phyloP scores from a whole-genome alignment of 2,888 invertebrate species.

The Spodoptera littoralis region DNA sequence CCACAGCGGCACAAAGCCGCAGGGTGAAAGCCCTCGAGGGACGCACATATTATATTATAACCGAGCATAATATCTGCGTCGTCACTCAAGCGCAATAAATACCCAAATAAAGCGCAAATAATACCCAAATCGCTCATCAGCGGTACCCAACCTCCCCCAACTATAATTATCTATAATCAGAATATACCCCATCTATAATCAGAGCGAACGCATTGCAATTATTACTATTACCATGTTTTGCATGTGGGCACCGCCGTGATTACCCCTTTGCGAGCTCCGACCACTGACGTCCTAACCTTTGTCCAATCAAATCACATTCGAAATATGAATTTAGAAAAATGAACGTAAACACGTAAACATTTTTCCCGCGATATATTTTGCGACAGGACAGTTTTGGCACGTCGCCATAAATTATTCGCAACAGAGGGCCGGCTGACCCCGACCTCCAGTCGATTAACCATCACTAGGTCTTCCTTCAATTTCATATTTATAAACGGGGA shows the following conservation, averaged over 20 bases:
- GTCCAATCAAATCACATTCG: constrained; percentile 53
- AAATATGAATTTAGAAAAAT: constrained; percentile 42
- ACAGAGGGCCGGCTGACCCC: constrained; percentile 81
- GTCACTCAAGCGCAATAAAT: constrained; percentile 90
- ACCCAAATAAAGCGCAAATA: constrained; percentile 91
- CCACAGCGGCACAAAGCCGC: constrained; percentile 70
- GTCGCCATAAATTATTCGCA: constrained; percentile 79
- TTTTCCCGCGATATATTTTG: constrained; percentile 60
- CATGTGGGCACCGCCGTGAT: constrained; percentile 67
- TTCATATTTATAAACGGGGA: constrained; percentile 89
- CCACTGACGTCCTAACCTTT: constrained; percentile 36
- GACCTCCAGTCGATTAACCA: constrained; percentile 88
- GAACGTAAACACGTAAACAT: constrained; percentile 53
- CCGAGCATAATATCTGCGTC: constrained; percentile 86
- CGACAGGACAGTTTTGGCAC: constrained; percentile 69
- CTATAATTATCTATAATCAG: constrained; percentile 88
- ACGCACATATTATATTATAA: constrained; percentile 74
- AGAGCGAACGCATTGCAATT: constrained; percentile 65
- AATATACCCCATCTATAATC: constrained; percentile 71
- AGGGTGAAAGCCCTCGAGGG: constrained; percentile 77
- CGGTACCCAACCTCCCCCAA: constrained; percentile 76
- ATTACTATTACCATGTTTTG: constrained; percentile 72
- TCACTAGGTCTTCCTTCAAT: constrained; percentile 87
- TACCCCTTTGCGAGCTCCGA: constrained; percentile 60
- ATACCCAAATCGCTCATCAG: constrained; percentile 90